Evolutionary conservation across 2,797 vertebrate species (phyloP), one percentile per base, ranked within the genome.

Genomic region (Channa striata): DNA sequence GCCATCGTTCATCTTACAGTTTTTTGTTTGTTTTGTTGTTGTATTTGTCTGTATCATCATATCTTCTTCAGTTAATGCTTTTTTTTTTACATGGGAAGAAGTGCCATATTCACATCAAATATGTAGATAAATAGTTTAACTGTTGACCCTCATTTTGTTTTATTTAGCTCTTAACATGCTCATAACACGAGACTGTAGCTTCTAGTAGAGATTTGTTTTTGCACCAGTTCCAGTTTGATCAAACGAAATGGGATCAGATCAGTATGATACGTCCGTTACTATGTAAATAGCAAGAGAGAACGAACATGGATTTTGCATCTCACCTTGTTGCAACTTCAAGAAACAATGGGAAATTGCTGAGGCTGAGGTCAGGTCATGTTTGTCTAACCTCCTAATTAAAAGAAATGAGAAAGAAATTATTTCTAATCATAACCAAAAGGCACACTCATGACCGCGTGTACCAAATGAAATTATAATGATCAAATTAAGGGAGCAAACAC

Each of bases 91-190:
- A 56, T 25, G 34, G 3, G 30, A 59, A 17, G n/a, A 72, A 34
- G 39, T 80, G n/a, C 81, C 23, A 80, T 85, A 57, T 74, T 65
- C 49, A 37, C 81, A 48, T 69, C 19, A 19, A 56, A 67, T 39
- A 49, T 37, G 60, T 36, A 14, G 52, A 63, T 83, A 63, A 16
- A 80, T 78, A 66, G 23, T 79, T 83, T 47, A 69, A 78, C 58
- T 23, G 12, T 50, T 68, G 52, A 53, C 20, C 46, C 48, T 60
- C 56, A 60, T 57, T 30, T 57, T 65, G 34, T 60, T 65, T 25
- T 16, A 40, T 17, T 57, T 21, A 46, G 46, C 46, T 33, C 16
- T 72, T 63, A 53, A 37, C 10, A 46, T 59, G 25, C 11, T n/a
- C n/a, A n/a, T n/a, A n/a, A n/a, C n/a, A n/a, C n/a, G 21, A 34